Evolutionary conservation across 1,140 invertebrate species (phyloP).

Genomic region (Eriosoma lanigerum): DNA sequence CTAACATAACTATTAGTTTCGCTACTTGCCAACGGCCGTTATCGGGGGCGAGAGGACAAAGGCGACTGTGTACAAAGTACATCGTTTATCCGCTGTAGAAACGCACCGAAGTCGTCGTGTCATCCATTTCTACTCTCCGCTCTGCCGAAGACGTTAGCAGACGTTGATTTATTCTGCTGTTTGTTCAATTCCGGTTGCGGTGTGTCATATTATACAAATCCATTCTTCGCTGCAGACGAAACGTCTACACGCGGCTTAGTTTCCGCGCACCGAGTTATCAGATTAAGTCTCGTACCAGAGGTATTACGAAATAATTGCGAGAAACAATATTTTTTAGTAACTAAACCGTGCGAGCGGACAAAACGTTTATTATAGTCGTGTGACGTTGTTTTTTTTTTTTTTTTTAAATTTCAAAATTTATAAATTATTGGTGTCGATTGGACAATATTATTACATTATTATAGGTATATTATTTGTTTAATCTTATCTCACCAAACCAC

Average conservation of each 20-base stretch:
- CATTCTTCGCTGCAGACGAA: neutral
- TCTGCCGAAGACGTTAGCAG: neutral
- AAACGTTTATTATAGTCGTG: too few species aligned
- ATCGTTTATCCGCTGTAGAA: neutral
- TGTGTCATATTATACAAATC: neutral
- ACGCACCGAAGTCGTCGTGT: conserved; percentile 20
- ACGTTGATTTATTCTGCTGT: conserved; percentile 49
- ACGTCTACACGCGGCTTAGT: neutral
- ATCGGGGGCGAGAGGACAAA: neutral
- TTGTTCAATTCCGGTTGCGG: conserved; percentile 14
- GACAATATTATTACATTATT: too few species aligned
- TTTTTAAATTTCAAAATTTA: too few species aligned
- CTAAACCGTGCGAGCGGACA: too few species aligned
- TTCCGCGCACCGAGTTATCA: conserved; percentile 5
- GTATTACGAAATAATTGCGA: too few species aligned
- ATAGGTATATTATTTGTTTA: too few species aligned
- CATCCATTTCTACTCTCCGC: neutral
- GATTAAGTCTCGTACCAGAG: too few species aligned
- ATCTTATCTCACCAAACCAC: too few species aligned
- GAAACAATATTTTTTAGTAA: too few species aligned
- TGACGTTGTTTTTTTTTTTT: too few species aligned
- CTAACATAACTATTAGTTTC: neutral
- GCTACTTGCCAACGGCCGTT: neutral
- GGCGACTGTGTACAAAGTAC: conserved; percentile 6
- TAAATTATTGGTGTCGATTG: too few species aligned